These are phyloP conservation scores for Pseudorectes ferrugineus DNA, from an alignment of 2,113 vertebrate genomes.

Conservation along the genomic window DNA sequence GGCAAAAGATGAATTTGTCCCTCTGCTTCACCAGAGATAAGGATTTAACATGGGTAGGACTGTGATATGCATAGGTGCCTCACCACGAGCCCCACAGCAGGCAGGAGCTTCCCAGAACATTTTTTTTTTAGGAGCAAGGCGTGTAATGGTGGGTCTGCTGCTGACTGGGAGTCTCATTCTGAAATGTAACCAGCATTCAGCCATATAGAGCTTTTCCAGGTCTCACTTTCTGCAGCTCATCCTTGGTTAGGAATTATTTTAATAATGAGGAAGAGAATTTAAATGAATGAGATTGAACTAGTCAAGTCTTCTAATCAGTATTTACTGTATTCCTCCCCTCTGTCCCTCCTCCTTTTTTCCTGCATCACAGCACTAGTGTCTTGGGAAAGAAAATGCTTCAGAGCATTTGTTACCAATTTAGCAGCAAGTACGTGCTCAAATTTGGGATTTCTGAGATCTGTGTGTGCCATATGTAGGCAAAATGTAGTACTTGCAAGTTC, in stretches of 20 bases:
- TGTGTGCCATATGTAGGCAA: constrained; percentile 39
- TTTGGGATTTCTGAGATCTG: constrained; percentile 34
- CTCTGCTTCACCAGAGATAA: neutral
- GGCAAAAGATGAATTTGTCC: neutral
- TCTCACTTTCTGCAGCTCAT: neutral
- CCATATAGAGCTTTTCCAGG: neutral
- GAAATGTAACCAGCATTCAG: neutral
- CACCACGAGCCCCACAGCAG: rapidly evolving
- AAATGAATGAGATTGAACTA: neutral
- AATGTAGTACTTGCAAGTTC: constrained; percentile 23
- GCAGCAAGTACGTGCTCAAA: constrained; percentile 54
- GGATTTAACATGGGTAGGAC: neutral
- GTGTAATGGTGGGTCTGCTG: neutral
- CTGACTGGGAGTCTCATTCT: neutral
- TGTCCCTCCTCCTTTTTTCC: neutral
- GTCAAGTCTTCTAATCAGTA: neutral
- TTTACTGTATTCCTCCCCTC: constrained; percentile 8
- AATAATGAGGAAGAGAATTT: neutral
- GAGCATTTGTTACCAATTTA: constrained; percentile 71
- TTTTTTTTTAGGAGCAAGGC: neutral
- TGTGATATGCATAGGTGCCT: neutral
- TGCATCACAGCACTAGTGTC: neutral
- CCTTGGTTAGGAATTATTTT: neutral
- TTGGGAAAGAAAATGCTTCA: constrained; percentile 40
- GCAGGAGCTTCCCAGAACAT: neutral